phyloP scores from a whole-genome alignment of 2,888 invertebrate genomes.

The Perithous albicinctus region DNA sequence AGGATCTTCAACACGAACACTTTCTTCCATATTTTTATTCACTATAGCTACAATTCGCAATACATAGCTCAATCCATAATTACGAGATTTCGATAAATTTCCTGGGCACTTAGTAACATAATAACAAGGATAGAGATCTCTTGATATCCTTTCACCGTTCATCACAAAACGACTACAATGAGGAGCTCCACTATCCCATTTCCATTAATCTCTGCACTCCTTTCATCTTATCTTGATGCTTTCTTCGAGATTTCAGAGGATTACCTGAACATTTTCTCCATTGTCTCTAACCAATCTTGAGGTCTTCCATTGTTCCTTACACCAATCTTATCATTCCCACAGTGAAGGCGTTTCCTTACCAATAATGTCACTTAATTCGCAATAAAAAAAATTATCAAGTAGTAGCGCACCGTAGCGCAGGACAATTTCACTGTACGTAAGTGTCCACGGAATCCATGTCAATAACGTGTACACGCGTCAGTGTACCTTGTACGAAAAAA shows the following conservation, averaged over 20 bases:
- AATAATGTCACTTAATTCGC: neutral
- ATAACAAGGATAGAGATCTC: too few relatives aligned
- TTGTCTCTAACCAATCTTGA: neutral
- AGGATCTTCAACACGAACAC: too few relatives aligned
- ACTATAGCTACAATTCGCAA: too few relatives aligned
- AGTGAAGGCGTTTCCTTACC: neutral
- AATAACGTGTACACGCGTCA: neutral
- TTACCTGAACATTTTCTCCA: neutral
- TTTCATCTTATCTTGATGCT: neutral
- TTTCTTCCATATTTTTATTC: too few relatives aligned
- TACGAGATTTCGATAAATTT: too few relatives aligned
- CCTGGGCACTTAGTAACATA: too few relatives aligned
- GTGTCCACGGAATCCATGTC: neutral
- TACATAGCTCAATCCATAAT: too few relatives aligned
- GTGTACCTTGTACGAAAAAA: neutral
- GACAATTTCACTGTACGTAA: neutral
- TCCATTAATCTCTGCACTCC: neutral
- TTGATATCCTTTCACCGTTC: neutral
- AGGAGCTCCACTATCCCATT: neutral
- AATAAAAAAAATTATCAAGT: neutral
- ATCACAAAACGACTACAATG: neutral
- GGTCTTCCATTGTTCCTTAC: neutral
- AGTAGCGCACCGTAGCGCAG: neutral
- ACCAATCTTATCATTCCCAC: neutral
- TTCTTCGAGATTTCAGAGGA: neutral